Base-by-base conservation (phyloP, 2,888 invertebrate species). In the Leptopilina drosophilae region DNA sequence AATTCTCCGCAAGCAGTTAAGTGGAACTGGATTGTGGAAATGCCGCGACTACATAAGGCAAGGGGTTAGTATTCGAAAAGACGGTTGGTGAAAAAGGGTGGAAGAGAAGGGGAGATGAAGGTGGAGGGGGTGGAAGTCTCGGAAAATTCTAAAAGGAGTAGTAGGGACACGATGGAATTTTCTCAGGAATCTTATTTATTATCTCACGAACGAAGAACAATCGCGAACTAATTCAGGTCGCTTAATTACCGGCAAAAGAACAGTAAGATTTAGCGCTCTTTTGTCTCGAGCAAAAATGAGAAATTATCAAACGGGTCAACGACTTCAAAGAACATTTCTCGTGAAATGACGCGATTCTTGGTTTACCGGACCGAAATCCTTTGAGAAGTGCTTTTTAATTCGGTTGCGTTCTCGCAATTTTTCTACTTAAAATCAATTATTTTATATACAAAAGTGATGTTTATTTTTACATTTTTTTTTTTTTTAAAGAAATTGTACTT, bases 191-290 rank as follows among this genome's bases (percentile, higher is more conserved):
- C 89, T 91, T 91, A 91, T 91, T 90, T 91, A 91, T 90, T 88
- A 90, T 90, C 87, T 84, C 84, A 83, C 83, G 81, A 84, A 83
- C 82, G 83, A 78, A 81, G 89, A 91, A 91, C 91, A 91, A 91
- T 91, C 88, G 89, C 85, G 85, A 88, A 89, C 89, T 91, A 91
- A 91, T 91, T 91, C 89, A 87, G 87, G 87, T 87, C 87, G 87
- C 88, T 90, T 91, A 91, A 91, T 91, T 91, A 91, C 91, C 89
- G 88, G 85, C 90, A 86, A 89, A 90, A 89, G 91, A 91, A 91
- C 90, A 91, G 91, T 91, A 90, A 89, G 90, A 91, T 91, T 91
- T 90, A 88, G 86, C 85, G 87, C 84, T 88, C 91, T 90, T 91
- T 91, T 91, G 90, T 91, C 89, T 85, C 82, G 85, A 80, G 87